These are phyloP conservation scores for Bolborhynchus lineola DNA, from an alignment of 2,113 vertebrate genomes.

Conservation along the genomic window DNA sequence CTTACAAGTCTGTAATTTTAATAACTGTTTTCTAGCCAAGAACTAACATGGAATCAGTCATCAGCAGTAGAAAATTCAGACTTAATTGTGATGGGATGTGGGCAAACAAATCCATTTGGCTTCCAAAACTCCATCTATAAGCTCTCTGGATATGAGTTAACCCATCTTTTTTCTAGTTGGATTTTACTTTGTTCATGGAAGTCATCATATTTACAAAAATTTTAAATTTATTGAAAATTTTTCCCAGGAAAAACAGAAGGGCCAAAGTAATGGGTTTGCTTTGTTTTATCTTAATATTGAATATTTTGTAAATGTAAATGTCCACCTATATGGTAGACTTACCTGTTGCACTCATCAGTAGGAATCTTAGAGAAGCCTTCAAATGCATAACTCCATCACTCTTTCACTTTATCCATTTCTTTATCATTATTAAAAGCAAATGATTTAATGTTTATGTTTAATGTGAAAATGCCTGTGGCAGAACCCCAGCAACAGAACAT, in stretches of 20 bases:
- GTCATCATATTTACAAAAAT: neutral
- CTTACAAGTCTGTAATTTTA: neutral
- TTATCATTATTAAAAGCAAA: neutral
- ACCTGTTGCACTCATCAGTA: neutral
- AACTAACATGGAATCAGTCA: constrained; percentile 39
- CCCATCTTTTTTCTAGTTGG: neutral
- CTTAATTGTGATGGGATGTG: neutral
- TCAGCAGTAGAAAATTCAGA: neutral
- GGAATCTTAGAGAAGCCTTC: neutral
- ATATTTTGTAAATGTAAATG: neutral
- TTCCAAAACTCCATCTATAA: neutral
- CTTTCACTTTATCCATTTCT: neutral
- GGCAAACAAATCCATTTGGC: neutral
- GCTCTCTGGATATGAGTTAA: neutral
- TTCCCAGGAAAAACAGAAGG: neutral
- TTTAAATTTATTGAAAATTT: neutral
- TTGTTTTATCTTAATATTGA: neutral
- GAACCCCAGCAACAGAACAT: neutral
- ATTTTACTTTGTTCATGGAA: neutral
- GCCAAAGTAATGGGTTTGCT: neutral
- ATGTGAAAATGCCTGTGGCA: neutral
- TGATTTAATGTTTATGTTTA: neutral
- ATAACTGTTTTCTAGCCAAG: neutral
- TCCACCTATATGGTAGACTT: neutral
- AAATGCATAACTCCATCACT: neutral